A percentile compares a stretch with the other conserved stretches of the same genome.
Conservation (phyloP, 92 coral and sea anemone species). For the Chrysogorgia sp. region DNA sequence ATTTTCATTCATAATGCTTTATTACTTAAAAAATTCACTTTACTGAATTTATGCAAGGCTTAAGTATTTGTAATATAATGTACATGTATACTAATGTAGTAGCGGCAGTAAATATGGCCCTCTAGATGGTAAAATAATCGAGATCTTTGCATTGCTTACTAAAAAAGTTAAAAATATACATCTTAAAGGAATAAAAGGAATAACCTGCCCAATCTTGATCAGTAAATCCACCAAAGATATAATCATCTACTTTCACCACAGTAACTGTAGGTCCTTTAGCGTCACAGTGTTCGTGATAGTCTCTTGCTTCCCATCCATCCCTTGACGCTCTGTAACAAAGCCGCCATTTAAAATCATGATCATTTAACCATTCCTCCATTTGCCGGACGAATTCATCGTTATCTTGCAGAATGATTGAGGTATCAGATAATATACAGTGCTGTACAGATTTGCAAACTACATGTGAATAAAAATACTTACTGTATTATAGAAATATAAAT, state of each 20-base stretch:
- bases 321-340: conserved; percentile 29
- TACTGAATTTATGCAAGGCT: too few relatives aligned
- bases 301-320: conserved; percentile 19
- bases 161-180: too few relatives aligned
- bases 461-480: not conserved
- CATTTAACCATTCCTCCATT: conserved; percentile 4
- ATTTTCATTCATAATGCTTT: too few relatives aligned
- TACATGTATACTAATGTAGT: too few relatives aligned
- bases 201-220: conserved; percentile 4
- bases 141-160: too few relatives aligned
- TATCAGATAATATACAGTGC: not conserved
- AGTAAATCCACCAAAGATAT: conserved; percentile 27
- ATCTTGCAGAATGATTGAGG: conserved; percentile 9
- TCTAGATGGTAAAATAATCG: too few relatives aligned
- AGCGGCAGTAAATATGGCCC: too few relatives aligned
- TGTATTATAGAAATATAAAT: too few relatives aligned
- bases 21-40: too few relatives aligned
- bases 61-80: too few relatives aligned
- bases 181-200: not conserved
- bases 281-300: conserved; percentile 1
- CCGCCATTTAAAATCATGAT: not conserved
- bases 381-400: conserved; percentile 1
- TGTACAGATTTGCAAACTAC: not conserved
- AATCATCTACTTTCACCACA: conserved; percentile 17
- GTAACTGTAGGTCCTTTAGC: not conserved